Evolutionary conservation across 2,113 vertebrate species (phyloP).

Genomic region (Percina caprodes): DNA sequence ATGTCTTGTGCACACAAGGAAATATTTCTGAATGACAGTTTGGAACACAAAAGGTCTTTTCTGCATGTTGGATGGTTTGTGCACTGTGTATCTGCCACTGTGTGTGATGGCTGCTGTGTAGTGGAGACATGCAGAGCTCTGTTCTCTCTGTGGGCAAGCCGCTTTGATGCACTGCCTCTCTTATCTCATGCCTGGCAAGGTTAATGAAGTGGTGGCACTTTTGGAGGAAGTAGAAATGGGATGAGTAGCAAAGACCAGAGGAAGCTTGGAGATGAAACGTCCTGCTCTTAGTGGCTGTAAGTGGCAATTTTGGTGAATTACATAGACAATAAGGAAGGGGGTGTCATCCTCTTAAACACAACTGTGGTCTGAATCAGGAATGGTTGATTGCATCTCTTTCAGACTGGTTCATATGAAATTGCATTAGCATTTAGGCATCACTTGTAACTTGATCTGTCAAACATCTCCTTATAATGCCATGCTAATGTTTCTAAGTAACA

Average conservation of each 20-base stretch:
- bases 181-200: slow-evolving; percentile 86
- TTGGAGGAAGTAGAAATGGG: slow-evolving; percentile 86
- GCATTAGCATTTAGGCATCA: slow-evolving; percentile 83
- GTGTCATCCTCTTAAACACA: slow-evolving; percentile 85
- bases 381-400: slow-evolving; percentile 85
- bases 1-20: slow-evolving; percentile 26
- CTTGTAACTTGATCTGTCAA: slow-evolving; percentile 83
- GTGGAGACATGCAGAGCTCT: slow-evolving; percentile 73
- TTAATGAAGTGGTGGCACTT: slow-evolving; percentile 89
- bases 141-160: slow-evolving; percentile 82
- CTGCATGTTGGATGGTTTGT: slow-evolving; percentile 63
- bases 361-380: slow-evolving; percentile 78
- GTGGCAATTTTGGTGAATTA: slow-evolving; percentile 88
- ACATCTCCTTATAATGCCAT: slow-evolving; percentile 61
- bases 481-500: slow-evolving; percentile 25
- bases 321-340: slow-evolving; percentile 84
- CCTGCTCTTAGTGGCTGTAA: slow-evolving; percentile 84
- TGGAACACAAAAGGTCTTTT: slow-evolving; percentile 73
- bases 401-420: slow-evolving; percentile 81
- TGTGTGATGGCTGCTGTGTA: slow-evolving; percentile 75
- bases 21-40: slow-evolving; percentile 64
- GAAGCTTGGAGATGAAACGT: slow-evolving; percentile 87
- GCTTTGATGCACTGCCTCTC: slow-evolving; percentile 86
- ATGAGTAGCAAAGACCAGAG: slow-evolving; percentile 86
- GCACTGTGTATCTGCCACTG: slow-evolving; percentile 57